Evolutionary conservation across 2,113 vertebrate genomes (phyloP), one percentile per base, ranked within the genome.

Genomic region (Paracanthobrama guichenoti): DNA sequence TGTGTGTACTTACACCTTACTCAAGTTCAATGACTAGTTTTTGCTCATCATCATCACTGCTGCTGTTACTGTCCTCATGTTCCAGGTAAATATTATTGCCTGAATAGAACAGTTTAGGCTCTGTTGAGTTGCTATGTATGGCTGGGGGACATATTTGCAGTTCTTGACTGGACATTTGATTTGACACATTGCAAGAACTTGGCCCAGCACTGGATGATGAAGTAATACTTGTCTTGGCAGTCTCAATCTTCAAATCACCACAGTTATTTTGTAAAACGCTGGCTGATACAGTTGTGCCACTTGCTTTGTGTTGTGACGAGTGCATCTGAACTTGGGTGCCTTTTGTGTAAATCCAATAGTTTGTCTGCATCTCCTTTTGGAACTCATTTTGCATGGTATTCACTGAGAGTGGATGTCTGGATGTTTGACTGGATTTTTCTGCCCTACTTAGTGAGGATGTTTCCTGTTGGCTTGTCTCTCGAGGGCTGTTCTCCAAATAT

Each of bases 31-130:
- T 95, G 80, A 95, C 93, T 0, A 95, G 91, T 74, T 94, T 95
- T 4, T 92, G 93, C 35, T 95, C 94, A 75, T 95, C 94, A 75
- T 95, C 94, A 0, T 95, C 94, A 18, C 93, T 94, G 73, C 94
- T 95, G 91, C 94, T 94, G 82, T 87, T 92, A 83, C 92, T 90
- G 6, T 90, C 91, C 80, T 83, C 75, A 73, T 86, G 81, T 6
- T 92, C 90, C 50, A 88, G 86, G 80, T 88, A 89, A 88, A 85
- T 89, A 2, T 77, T 88, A 5, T 69, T 20, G 24, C 39, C 79
- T 79, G 79, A 67, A 83, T 88, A 78, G 31, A 89, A 90, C 0
- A 35, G 71, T 4, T 77, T 59, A 62, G 26, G 22, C 0, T 87
- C 83, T 55, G 42, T 26, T 3, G 69, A 11, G 20, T 73, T 85